A percentile compares a stretch with the other conserved stretches of the same genome.
Conservation (phyloP, 2,797 vertebrate species). For the Danio jaintianensis region DNA sequence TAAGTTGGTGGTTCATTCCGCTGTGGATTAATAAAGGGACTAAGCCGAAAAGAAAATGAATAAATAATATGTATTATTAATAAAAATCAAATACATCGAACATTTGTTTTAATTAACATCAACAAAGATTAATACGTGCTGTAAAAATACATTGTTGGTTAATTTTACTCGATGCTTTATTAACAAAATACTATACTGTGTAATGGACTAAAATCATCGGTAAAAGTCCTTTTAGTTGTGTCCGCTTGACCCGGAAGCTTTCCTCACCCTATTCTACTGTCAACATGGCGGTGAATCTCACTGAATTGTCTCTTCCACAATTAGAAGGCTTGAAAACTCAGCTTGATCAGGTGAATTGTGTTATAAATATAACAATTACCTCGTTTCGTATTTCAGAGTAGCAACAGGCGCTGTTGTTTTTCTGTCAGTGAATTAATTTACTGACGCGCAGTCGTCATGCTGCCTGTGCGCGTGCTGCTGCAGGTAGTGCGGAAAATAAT, state of each 20-base stretch:
- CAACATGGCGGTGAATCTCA: conserved; percentile 88
- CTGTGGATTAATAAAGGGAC: too few species aligned
- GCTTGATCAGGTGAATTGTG: conserved; percentile 85
- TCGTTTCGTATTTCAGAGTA: not conserved
- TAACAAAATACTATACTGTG: too few species aligned
- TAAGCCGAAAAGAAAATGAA: too few species aligned
- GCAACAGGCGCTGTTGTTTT: not conserved
- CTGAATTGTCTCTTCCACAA: conserved; percentile 88
- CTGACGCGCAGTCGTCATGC: not conserved
- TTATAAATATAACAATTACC: too few species aligned
- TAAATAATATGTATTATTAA: too few species aligned
- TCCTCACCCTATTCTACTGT: not conserved
- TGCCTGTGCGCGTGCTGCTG: conserved; percentile 27
- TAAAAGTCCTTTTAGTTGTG: not conserved
- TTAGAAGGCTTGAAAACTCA: conserved; percentile 91
- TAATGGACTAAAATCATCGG: not conserved
- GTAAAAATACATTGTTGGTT: too few species aligned
- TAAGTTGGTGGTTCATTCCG: too few species aligned
- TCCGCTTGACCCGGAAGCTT: conserved; percentile 54
- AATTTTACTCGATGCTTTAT: too few species aligned
- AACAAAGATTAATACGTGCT: too few species aligned
- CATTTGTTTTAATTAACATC: too few species aligned
- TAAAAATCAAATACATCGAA: too few species aligned
- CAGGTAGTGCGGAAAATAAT: not conserved
- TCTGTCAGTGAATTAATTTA: not conserved